Base-by-base conservation (phyloP, 2,797 vertebrate species). In the Alcedo quadribrachys region DNA sequence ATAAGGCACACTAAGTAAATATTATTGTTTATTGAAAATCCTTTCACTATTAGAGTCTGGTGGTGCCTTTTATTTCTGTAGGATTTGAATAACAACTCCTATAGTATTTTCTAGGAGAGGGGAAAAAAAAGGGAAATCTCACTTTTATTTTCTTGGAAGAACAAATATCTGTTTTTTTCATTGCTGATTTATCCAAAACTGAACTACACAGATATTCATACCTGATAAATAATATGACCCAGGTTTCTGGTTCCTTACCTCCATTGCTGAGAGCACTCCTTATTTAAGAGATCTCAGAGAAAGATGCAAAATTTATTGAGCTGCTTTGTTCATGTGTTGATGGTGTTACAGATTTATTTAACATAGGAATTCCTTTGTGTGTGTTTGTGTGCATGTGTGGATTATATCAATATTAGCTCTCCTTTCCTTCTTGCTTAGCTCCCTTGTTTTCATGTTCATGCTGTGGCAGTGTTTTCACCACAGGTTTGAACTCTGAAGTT, bases 11-110 rank as follows among this genome's bases (percentile, higher is more conserved):
- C 20, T 58, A 54, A 74, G 32, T 95, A 96, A 96, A 96, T 94
- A 90, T 82, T 87, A 51, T 88, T 96, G 61, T 95, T 95, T 95
- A 83, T 84, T 91, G 68, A 81, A 87, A 95, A 22, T n/a, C 8
- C 16, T 74, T 84, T 73, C 11, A 11, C 20, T 81, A 0, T 85
- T 86, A 45, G 62, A 58, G 45, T 46, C 19, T 81, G 0, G 27
- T 80, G 75, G 66, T 85, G 20, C 60, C 30, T 12, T 68, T 87
- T 90, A 63, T n/a, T 76, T 75, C 76, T 76, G 4, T 18, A 61
- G 35, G 54, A 48, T 60, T 43, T 70, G 33, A 76, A 62, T 58
- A 65, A 67, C 57, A 74, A 20, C 48, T 22, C 17, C 58, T 70
- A 13, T 81, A 50, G 25, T 51, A 11, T 81, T 93, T 66, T 46